phyloP scores from a whole-genome alignment of 2,797 vertebrate genomes.

The Chaunax sp. region DNA sequence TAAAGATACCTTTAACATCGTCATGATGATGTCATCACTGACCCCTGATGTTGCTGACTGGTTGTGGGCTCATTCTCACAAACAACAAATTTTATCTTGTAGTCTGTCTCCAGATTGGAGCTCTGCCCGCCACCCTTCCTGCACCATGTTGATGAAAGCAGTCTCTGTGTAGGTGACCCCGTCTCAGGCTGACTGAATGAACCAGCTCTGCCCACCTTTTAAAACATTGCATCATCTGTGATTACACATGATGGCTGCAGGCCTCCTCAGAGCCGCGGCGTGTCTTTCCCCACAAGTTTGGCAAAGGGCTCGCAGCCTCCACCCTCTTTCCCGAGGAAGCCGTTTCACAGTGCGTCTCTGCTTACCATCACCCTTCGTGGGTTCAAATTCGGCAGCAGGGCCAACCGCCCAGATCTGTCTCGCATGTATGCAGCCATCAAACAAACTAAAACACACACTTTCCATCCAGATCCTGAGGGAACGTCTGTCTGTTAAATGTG shows the following conservation, averaged over 20 bases:
- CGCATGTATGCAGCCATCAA: not conserved
- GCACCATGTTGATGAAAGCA: conserved; percentile 10
- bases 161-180: conserved; percentile 12
- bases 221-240: conserved; percentile 55
- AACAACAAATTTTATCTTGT: too few species aligned
- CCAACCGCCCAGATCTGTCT: conserved; percentile 7
- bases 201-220: conserved; percentile 28
- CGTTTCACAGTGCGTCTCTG: conserved; percentile 17
- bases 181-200: conserved; percentile 19
- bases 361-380: conserved; percentile 32
- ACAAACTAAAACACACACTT: conserved; percentile 16
- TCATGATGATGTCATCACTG: too few species aligned
- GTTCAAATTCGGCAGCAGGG: conserved; percentile 1
- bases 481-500: conserved; percentile 4
- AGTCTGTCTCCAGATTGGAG: not conserved
- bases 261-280: conserved; percentile 28
- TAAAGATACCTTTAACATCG: too few species aligned
- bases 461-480: not conserved
- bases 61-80: too few species aligned
- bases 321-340: conserved; percentile 27
- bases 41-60: too few species aligned
- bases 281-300: conserved; percentile 39
- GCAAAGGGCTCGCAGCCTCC: conserved; percentile 20
- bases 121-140: not conserved
- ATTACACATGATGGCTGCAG: conserved; percentile 39